Conservation (phyloP, 2,888 invertebrate genomes). For the Phragmatobia fuliginosa region DNA sequence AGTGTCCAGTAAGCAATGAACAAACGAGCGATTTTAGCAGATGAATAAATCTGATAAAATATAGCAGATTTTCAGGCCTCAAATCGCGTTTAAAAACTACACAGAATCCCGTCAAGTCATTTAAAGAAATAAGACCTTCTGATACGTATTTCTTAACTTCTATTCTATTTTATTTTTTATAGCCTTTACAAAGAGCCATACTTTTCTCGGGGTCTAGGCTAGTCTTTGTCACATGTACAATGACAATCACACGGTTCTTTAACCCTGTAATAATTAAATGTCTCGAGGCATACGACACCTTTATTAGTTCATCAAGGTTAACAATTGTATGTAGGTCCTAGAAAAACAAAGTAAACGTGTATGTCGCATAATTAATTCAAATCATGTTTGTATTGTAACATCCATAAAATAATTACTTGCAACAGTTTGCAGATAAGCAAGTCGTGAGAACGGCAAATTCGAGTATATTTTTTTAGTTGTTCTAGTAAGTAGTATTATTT, state of each 20-base stretch:
- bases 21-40: too few relatives aligned
- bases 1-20: too few relatives aligned
- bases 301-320: conserved; percentile 11
- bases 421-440: conserved; percentile 43
- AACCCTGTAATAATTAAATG: background rate
- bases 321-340: background rate
- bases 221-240: background rate
- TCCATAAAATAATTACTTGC: conserved; percentile 59
- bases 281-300: background rate
- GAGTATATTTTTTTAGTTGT: conserved; percentile 2
- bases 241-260: background rate
- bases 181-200: background rate
- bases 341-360: conserved; percentile 41
- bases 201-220: background rate
- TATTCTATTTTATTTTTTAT: background rate
- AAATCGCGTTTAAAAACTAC: background rate
- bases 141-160: background rate
- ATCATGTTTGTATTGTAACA: conserved; percentile 55
- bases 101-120: background rate
- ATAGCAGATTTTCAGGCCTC: background rate
- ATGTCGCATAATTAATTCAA: conserved; percentile 61
- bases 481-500: too few relatives aligned
- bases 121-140: background rate
- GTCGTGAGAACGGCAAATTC: conserved; percentile 24
- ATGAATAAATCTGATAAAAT: too few relatives aligned